Conservation (phyloP, 2,113 vertebrate species). For the Nestor notabilis region DNA sequence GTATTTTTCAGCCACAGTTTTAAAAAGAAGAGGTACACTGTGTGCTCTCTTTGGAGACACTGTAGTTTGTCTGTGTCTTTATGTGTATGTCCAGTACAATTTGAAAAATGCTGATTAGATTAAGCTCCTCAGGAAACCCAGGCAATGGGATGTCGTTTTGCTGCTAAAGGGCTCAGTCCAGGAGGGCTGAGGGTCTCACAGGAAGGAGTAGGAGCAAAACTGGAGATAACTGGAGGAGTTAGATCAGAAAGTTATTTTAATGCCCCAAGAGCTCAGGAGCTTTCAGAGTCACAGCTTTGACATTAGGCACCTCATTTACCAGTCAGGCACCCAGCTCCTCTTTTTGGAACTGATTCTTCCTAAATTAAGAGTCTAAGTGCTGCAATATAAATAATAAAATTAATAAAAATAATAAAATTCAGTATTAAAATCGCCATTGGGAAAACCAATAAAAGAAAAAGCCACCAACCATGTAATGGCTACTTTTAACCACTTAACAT, state of each 20-base stretch:
- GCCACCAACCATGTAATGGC: slow-evolving; percentile 64
- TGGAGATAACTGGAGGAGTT: background rate
- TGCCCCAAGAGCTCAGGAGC: background rate
- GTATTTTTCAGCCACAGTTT: background rate
- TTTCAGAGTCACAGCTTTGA: background rate
- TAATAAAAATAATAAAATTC: slow-evolving; percentile 67
- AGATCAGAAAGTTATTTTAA: background rate
- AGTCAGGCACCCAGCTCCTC: background rate
- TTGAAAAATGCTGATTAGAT: background rate
- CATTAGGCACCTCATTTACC: slow-evolving; percentile 1
- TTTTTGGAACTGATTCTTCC: slow-evolving; percentile 6
- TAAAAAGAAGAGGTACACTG: no score
- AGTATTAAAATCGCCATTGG: slow-evolving; percentile 50
- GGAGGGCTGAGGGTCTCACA: background rate
- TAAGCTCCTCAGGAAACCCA: background rate
- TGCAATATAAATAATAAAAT: slow-evolving; percentile 65
- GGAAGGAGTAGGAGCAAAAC: background rate
- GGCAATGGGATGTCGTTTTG: background rate
- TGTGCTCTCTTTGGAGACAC: background rate
- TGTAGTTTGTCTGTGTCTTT: background rate
- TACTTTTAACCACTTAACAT: slow-evolving; percentile 70
- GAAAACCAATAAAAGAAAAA: slow-evolving; percentile 64
- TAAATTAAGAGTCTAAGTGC: slow-evolving; percentile 20
- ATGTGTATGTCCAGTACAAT: background rate
- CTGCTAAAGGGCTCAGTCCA: background rate